Conservation (phyloP, 2,888 invertebrate species). For the Caenorhabditis sp. region DNA sequence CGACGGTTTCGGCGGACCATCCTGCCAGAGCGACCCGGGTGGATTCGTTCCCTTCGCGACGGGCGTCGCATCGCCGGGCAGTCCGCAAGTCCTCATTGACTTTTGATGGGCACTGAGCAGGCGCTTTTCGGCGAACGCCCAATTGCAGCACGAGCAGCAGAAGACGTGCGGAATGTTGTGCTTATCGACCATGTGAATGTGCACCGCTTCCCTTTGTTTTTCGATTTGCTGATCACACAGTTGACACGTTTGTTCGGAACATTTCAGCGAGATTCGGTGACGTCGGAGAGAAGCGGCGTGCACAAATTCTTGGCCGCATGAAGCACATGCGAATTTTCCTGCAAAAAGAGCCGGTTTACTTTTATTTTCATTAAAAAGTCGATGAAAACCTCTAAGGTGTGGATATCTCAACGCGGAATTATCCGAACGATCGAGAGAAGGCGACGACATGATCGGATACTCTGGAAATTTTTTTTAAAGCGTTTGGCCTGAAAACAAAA, state of each 20-base stretch:
- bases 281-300: conserved; percentile 5
- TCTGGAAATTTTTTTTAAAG: no score
- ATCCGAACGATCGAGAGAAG: no score
- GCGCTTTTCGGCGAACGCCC: no score
- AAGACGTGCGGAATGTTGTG: not conserved
- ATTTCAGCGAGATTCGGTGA: not conserved
- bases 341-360: no score
- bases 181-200: not conserved
- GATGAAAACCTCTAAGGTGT: not conserved
- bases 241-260: not conserved
- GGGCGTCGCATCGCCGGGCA: no score
- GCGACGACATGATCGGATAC: no score
- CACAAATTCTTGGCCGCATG: not conserved
- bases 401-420: not conserved
- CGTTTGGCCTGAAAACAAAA: no score
- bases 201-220: not conserved
- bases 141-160: conserved; percentile 17
- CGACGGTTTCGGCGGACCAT: no score
- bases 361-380: not conserved
- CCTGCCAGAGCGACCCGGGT: no score
- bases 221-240: not conserved
- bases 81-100: no score
- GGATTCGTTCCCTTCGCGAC: no score
- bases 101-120: no score
- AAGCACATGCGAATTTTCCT: not conserved